Conservation (phyloP, 1,140 invertebrate genomes). For the Paraescarpia echinospica region DNA sequence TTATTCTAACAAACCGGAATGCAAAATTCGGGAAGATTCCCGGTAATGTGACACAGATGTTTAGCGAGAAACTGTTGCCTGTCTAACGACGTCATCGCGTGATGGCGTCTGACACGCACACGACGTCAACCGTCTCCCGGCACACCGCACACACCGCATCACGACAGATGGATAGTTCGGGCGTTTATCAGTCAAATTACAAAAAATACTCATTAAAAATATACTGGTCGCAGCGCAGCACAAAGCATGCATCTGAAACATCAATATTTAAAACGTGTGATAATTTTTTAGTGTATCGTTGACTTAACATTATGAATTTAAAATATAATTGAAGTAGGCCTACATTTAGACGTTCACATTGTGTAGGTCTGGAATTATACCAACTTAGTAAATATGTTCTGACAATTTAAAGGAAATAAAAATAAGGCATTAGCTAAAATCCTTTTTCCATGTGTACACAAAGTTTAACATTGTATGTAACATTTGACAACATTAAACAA, state of each 20-base stretch:
- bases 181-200: background rate
- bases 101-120: background rate
- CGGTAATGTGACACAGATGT: background rate
- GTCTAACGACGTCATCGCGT: background rate
- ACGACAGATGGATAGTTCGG: background rate
- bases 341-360: background rate
- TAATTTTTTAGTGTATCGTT: background rate
- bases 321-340: background rate
- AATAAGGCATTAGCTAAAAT: no score
- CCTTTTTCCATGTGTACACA: no score
- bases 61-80: background rate
- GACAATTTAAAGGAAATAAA: no score
- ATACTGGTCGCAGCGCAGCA: background rate
- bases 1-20: background rate
- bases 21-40: background rate
- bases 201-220: background rate
- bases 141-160: background rate
- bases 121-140: background rate
- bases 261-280: background rate
- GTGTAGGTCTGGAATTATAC: background rate
- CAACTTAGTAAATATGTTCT: background rate
- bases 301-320: background rate
- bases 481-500: no score
- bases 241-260: background rate
- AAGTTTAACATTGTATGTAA: no score